Percentiles rank a stretch among this genome's conserved stretches.
Evolutionary conservation across 2,113 vertebrate species (phyloP).

Genomic region (Rhynchopsitta pachyrhyncha): DNA sequence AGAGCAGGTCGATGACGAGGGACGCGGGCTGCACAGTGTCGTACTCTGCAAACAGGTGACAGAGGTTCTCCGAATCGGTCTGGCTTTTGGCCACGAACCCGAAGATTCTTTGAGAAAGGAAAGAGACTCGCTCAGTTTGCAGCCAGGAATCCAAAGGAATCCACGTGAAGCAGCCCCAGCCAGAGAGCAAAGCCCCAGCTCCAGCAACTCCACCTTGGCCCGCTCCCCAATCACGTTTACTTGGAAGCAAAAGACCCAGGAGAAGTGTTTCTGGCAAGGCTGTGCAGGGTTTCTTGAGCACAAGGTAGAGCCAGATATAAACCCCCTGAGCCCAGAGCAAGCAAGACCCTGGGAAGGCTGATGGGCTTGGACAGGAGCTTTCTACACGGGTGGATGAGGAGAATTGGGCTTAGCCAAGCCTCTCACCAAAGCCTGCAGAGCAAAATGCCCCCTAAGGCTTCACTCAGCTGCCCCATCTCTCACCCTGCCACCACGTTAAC

Average conservation of each 20-base stretch:
- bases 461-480: neutral
- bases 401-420: neutral
- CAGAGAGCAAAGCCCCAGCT: neutral
- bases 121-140: neutral
- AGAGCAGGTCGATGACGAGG: conserved; percentile 72
- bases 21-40: conserved; percentile 76
- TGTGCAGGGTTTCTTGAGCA: neutral
- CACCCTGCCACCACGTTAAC: neutral
- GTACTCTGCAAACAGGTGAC: conserved; percentile 89
- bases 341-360: neutral
- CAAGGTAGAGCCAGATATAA: conserved; percentile 38
- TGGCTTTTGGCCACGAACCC: conserved; percentile 88
- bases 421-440: neutral
- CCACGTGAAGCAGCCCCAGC: neutral
- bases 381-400: neutral
- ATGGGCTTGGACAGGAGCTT: neutral
- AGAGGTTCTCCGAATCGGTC: conserved; percentile 82
- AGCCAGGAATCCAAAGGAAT: neutral
- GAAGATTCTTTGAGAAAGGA: conserved; percentile 80
- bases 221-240: conserved; percentile 21
- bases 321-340: neutral
- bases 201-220: conserved; percentile 44
- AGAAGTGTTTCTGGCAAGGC: conserved; percentile 41
- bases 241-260: conserved; percentile 23
- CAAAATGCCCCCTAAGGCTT: neutral